These are phyloP conservation scores for Napeogenes sylphis DNA, from an alignment of 2,888 invertebrate genomes.

Conservation along the genomic window DNA sequence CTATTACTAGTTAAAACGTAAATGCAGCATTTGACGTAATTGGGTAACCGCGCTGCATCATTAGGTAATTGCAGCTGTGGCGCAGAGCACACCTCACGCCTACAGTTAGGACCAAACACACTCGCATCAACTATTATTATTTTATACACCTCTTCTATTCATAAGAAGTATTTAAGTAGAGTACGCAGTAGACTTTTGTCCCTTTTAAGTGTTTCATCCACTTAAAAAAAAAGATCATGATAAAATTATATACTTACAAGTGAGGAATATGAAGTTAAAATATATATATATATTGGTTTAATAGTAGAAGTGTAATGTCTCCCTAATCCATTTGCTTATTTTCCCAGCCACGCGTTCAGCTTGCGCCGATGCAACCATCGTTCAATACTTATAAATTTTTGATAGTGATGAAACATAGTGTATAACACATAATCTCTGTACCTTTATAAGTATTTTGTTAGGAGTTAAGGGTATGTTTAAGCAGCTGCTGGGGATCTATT, in stretches of 20 bases:
- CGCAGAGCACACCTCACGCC: slow-evolving; percentile 29
- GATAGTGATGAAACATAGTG: slow-evolving; percentile 3
- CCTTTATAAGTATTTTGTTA: too few species aligned
- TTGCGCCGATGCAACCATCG: slow-evolving; percentile 5
- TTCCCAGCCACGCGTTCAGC: background rate
- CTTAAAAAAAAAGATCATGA: too few species aligned
- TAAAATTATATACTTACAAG: too few species aligned
- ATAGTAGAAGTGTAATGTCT: too few species aligned
- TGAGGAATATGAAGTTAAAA: too few species aligned
- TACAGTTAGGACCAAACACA: slow-evolving; percentile 15
- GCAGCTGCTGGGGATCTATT: too few species aligned
- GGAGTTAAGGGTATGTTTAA: too few species aligned
- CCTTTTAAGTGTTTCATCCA: background rate
- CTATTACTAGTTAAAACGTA: slow-evolving; percentile 46
- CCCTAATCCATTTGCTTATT: too few species aligned
- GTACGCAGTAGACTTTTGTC: background rate
- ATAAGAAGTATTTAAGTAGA: slow-evolving; percentile 2
- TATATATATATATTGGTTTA: too few species aligned
- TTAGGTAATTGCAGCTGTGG: slow-evolving; percentile 71
- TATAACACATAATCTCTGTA: background rate
- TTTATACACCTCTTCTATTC: background rate
- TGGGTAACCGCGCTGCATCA: slow-evolving; percentile 69
- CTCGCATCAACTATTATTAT: background rate
- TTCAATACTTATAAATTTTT: slow-evolving; percentile 15
- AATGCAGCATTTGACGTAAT: slow-evolving; percentile 63